These are phyloP conservation scores for Nothoprocta perdicaria DNA, from an alignment of 2,113 vertebrate genomes.

Conservation along the genomic window DNA sequence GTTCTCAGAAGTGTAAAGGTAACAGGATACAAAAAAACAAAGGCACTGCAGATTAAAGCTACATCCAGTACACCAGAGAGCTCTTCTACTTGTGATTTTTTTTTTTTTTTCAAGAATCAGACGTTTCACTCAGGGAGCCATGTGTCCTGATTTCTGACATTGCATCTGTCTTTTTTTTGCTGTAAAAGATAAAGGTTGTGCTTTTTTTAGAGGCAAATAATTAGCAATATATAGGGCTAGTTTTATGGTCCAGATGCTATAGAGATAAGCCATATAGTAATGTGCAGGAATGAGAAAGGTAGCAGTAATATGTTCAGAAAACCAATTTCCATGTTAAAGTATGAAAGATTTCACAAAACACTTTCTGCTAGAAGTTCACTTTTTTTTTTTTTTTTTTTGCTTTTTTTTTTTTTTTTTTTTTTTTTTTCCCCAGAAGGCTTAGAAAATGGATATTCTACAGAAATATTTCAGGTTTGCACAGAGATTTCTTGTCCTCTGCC, in stretches of 20 bases:
- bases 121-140: neutral
- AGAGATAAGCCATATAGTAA: neutral
- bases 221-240: neutral
- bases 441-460: neutral
- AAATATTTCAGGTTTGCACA: neutral
- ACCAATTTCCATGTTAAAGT: neutral
- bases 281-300: neutral
- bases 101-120: neutral
- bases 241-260: neutral
- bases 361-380: neutral
- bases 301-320: neutral
- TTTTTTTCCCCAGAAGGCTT: neutral
- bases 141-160: neutral
- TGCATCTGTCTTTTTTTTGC: neutral
- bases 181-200: neutral
- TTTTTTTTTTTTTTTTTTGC: neutral
- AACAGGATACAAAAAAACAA: neutral
- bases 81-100: neutral
- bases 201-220: neutral
- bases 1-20: neutral
- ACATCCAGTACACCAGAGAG: accelerated
- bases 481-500: neutral
- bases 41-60: neutral
- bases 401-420: neutral
- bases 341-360: neutral